These are phyloP conservation scores for Pristionchus japonicus DNA, from an alignment of 2,888 invertebrate genomes.

Conservation along the genomic window DNA sequence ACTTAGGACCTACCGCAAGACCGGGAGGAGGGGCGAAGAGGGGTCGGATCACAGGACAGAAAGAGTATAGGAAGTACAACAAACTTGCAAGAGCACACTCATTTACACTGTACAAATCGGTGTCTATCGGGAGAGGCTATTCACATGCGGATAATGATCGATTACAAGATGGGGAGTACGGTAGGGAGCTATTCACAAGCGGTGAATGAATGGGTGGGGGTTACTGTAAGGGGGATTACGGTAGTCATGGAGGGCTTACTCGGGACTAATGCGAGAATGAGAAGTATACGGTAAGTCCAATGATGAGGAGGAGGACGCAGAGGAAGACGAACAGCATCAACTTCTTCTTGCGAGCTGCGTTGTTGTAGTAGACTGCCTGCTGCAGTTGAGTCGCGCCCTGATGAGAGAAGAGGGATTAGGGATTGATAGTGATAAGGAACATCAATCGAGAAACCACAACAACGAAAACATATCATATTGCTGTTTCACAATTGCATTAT, in stretches of 20 bases:
- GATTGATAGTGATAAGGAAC: no score
- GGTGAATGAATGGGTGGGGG: no score
- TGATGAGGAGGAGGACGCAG: constrained; percentile 62
- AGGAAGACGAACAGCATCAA: constrained; percentile 64
- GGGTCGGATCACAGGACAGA: neutral
- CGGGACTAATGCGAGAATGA: neutral
- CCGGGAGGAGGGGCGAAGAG: neutral
- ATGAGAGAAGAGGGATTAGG: neutral
- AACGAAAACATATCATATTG: no score
- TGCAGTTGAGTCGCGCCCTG: constrained; percentile 69
- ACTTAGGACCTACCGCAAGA: neutral
- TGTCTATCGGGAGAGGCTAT: constrained; percentile 17
- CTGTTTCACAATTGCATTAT: no score
- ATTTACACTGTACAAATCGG: constrained; percentile 38
- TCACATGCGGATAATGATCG: constrained; percentile 17
- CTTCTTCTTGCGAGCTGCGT: constrained; percentile 72
- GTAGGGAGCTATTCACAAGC: neutral
- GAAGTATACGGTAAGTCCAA: constrained; percentile 61
- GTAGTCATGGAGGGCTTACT: neutral
- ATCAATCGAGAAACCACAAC: no score
- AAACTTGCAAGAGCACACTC: constrained; percentile 38
- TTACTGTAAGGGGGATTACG: neutral
- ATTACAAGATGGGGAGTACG: neutral
- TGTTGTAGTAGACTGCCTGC: constrained; percentile 72
- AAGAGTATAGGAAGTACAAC: neutral